These are phyloP conservation scores for Lochmaea crataegi DNA, from an alignment of 2,888 invertebrate genomes.

Conservation along the genomic window DNA sequence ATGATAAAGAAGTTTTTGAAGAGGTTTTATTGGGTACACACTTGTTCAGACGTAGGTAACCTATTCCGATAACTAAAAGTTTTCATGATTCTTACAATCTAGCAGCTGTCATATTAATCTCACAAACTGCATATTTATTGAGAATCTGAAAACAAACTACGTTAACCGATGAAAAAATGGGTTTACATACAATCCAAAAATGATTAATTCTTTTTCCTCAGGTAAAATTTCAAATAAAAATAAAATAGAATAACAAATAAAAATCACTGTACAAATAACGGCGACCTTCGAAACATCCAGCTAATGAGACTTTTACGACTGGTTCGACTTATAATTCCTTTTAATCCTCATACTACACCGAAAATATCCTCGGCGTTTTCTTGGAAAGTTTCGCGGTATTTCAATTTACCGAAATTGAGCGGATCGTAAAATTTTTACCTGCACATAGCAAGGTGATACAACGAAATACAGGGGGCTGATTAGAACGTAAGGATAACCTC, in stretches of 20 bases:
- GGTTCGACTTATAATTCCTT: background rate
- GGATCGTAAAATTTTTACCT: background rate
- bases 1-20: too few species aligned
- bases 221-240: slow-evolving; percentile 1
- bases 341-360: background rate
- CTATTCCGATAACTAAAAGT: too few species aligned
- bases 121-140: too few species aligned
- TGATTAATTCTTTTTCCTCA: background rate
- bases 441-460: background rate
- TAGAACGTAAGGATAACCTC: background rate
- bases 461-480: background rate
- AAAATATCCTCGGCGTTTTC: background rate
- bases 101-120: too few species aligned
- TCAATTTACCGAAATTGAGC: background rate
- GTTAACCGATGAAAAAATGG: too few species aligned
- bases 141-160: too few species aligned
- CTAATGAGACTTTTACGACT: slow-evolving; percentile 9
- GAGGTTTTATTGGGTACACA: too few species aligned
- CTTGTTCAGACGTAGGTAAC: too few species aligned
- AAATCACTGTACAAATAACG: background rate
- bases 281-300: background rate
- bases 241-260: background rate
- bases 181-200: background rate
- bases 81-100: too few species aligned
- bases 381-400: background rate